These are phyloP conservation scores for Dioctria linearis DNA, from an alignment of 2,888 invertebrate genomes.

Conservation along the genomic window DNA sequence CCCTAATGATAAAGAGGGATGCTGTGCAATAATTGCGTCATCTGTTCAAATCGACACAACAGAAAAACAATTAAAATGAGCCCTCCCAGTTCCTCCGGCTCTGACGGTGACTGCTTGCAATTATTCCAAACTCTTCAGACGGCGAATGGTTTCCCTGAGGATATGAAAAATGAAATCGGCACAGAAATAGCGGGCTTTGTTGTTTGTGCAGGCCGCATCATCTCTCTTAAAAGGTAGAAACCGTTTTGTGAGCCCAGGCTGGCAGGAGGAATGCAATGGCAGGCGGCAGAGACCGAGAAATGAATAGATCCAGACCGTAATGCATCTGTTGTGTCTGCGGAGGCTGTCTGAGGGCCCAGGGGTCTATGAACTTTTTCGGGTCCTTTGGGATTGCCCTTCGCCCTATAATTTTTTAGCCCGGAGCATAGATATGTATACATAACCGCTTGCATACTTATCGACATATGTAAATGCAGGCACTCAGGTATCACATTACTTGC, in stretches of 20 bases:
- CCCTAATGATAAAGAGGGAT: constrained; percentile 51
- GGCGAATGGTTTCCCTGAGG: constrained; percentile 41
- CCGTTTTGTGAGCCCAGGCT: not conserved
- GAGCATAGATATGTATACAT: not conserved
- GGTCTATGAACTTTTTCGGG: constrained; percentile 57
- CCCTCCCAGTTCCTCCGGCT: not conserved
- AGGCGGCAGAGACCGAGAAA: constrained; percentile 17
- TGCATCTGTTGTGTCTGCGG: constrained; percentile 56
- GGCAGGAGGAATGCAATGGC: constrained; percentile 17
- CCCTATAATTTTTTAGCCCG: constrained; percentile 14
- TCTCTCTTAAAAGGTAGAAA: constrained; percentile 15
- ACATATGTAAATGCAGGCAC: constrained; percentile 8
- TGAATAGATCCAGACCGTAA: constrained; percentile 15
- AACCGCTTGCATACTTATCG: not conserved
- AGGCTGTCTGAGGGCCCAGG: constrained; percentile 50
- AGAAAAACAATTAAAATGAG: constrained; percentile 52
- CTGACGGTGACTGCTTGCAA: constrained; percentile 18
- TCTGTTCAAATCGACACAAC: constrained; percentile 51
- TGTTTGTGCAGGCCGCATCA: constrained; percentile 41
- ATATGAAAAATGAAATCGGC: constrained; percentile 53
- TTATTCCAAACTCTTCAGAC: constrained; percentile 36
- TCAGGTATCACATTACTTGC: constrained; percentile 30
- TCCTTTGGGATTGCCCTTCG: constrained; percentile 51
- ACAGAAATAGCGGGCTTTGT: constrained; percentile 31
- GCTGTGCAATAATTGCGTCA: constrained; percentile 56